Evolutionary conservation across 1,140 invertebrate genomes (phyloP), one percentile per base, ranked within the genome.

Genomic region (Psix sp.): DNA sequence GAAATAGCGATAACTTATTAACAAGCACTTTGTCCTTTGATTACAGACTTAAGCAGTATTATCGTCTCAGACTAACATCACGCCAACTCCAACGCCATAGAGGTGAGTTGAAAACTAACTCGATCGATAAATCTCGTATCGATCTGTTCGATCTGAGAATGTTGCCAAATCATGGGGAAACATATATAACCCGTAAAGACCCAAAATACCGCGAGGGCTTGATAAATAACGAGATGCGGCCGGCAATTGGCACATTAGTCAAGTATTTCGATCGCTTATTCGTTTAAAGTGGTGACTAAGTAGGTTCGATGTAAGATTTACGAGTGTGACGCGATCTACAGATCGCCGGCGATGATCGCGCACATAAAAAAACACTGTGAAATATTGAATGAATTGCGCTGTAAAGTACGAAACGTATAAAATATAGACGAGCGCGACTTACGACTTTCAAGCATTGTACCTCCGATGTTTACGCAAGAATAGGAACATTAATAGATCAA

Each of bases 31-130:
- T 42, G 38, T 18, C 54, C 31, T 71, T 51, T 56, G 1, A 13
- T 71, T 71, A 5, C 57, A 71, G 67, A 71, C 63, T 56, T 49
- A 62, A 49, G 49, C 67, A 71, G 67, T 71, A 56, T 71, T 62
- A 71, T 63, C 43, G 49, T 63, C 42, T 46, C 20, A 20, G 11
- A 43, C 63, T 35, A 48, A 59, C 39, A 11, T 46, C 33, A 18
- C 17, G 31, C 33, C 45, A 70, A 56, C 56, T 52, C 38, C 31
- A 35, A 26, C 26, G 33, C 48, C 16, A 40, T 54, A 52, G 33
- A 54, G 56, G 66, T 70, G 20, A 70, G 66, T 11, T 35, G 13
- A 35, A 11, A 24, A n/a, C n/a, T n/a, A n/a, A n/a, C n/a, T n/a
- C n/a, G n/a, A n/a, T n/a, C n/a, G n/a, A n/a, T n/a, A n/a, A n/a